Percentiles rank a stretch among this genome's conserved stretches.
Evolutionary conservation across 2,888 invertebrate genomes (phyloP).

Genomic region (Formica aserva): DNA sequence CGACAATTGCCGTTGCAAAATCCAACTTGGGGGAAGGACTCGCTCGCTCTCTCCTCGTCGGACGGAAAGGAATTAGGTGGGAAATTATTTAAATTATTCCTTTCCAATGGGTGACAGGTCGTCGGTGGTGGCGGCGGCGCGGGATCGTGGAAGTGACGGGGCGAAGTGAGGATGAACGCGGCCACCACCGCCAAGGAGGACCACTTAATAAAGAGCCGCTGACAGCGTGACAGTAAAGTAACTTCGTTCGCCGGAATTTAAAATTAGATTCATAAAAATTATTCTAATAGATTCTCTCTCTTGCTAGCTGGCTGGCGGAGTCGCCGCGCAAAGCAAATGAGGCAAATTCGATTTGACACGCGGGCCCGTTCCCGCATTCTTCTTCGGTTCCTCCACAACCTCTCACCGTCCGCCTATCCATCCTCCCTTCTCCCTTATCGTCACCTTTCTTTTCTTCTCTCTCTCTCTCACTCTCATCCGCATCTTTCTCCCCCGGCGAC

Average conservation of each 20-base stretch:
- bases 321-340: constrained; percentile 80
- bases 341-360: constrained; percentile 85
- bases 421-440: constrained; percentile 17
- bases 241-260: constrained; percentile 84
- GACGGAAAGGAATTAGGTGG: constrained; percentile 66
- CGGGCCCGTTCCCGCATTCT: constrained; percentile 77
- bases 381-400: constrained; percentile 64
- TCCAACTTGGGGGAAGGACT: neutral
- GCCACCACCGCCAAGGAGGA: constrained; percentile 69
- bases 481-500: constrained; percentile 53
- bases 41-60: constrained; percentile 24
- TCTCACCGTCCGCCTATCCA: neutral
- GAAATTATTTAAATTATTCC: constrained; percentile 79
- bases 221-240: constrained; percentile 84
- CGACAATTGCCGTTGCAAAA: constrained; percentile 39
- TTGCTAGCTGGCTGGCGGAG: constrained; percentile 72
- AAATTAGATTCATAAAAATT: constrained; percentile 86
- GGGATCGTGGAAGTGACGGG: neutral
- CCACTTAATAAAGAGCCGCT: constrained; percentile 84
- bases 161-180: constrained; percentile 32
- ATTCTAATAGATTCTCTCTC: constrained; percentile 85
- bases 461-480: constrained; percentile 59
- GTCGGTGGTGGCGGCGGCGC: constrained; percentile 52
- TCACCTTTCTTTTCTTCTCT: constrained; percentile 42
- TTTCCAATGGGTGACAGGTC: constrained; percentile 74